Percentiles rank a stretch among this genome's conserved stretches.
phyloP scores from a whole-genome alignment of 1,140 invertebrate species.

The Coelopa frigida region DNA sequence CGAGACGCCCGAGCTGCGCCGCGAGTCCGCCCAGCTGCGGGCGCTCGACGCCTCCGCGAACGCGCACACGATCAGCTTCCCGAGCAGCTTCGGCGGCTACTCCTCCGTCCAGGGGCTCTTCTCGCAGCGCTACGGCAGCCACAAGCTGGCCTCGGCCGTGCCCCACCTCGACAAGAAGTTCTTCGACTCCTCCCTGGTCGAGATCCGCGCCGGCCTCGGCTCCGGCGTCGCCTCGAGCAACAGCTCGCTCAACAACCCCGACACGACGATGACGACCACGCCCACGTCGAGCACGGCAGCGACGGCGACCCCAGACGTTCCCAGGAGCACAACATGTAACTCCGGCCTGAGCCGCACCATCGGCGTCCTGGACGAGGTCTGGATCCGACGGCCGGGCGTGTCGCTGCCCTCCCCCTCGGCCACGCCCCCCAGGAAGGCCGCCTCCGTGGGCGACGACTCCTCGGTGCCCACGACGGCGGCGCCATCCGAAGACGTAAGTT shows the following conservation, averaged over 20 bases:
- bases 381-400: slow-evolving; percentile 24
- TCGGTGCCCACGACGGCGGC: slow-evolving; percentile 19
- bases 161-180: slow-evolving; percentile 67
- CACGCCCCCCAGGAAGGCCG: not conserved
- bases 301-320: not conserved
- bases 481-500: slow-evolving; percentile 40
- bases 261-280: not conserved
- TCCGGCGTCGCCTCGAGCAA: slow-evolving; percentile 59
- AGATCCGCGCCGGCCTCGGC: slow-evolving; percentile 74
- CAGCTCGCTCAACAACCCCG: slow-evolving; percentile 49
- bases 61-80: slow-evolving; percentile 57
- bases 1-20: slow-evolving; percentile 50
- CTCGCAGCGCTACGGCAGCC: slow-evolving; percentile 38
- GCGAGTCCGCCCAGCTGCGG: slow-evolving; percentile 42
- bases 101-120: slow-evolving; percentile 49
- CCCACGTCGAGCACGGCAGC: not conserved
- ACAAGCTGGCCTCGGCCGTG: slow-evolving; percentile 19
- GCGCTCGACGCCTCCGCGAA: slow-evolving; percentile 44
- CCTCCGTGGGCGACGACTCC: not conserved
- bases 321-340: not conserved
- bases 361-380: slow-evolving; percentile 28
- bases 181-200: slow-evolving; percentile 72
- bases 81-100: slow-evolving; percentile 50
- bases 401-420: not conserved
- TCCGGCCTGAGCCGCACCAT: not conserved